Conservation (phyloP, 2,888 invertebrate species). For the Microctonus brassicae region DNA sequence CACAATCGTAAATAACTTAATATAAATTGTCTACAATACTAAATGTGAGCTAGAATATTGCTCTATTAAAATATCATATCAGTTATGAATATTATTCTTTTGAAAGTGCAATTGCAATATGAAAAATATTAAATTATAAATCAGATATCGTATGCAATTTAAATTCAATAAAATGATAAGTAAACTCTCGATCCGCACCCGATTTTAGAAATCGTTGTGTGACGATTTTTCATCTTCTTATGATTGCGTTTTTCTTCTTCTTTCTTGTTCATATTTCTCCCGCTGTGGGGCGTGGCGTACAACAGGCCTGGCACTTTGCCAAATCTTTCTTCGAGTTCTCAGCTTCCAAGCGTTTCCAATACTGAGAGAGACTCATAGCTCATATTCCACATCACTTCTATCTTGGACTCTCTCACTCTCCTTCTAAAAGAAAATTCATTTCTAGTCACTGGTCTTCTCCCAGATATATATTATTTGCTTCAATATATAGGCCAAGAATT, state of each 20-base stretch:
- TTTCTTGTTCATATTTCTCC: conserved; percentile 49
- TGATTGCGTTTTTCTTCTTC: conserved; percentile 36
- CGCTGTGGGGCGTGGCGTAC: conserved; percentile 62
- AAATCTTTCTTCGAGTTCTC: conserved; percentile 39
- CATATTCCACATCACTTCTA: conserved; percentile 21
- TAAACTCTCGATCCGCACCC: background rate
- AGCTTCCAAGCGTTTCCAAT: conserved; percentile 19
- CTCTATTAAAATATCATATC: too few species aligned
- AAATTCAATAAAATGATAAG: background rate
- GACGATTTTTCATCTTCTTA: conserved; percentile 3
- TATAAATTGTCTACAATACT: background rate
- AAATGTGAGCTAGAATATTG: too few species aligned
- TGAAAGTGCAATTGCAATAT: background rate
- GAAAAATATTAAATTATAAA: background rate
- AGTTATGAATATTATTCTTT: too few species aligned
- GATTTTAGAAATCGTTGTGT: background rate
- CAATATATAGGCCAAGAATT: conserved; percentile 45
- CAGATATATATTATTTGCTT: conserved; percentile 43
- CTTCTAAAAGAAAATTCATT: conserved; percentile 18
- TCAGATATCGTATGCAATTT: background rate
- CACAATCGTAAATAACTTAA: background rate
- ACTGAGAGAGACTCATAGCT: conserved; percentile 2
- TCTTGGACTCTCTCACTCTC: conserved; percentile 8
- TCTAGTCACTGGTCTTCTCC: conserved; percentile 25
- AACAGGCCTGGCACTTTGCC: conserved; percentile 64